Evolutionary conservation across 2,797 vertebrate genomes (phyloP).

Genomic region (Streptopelia turtur): DNA sequence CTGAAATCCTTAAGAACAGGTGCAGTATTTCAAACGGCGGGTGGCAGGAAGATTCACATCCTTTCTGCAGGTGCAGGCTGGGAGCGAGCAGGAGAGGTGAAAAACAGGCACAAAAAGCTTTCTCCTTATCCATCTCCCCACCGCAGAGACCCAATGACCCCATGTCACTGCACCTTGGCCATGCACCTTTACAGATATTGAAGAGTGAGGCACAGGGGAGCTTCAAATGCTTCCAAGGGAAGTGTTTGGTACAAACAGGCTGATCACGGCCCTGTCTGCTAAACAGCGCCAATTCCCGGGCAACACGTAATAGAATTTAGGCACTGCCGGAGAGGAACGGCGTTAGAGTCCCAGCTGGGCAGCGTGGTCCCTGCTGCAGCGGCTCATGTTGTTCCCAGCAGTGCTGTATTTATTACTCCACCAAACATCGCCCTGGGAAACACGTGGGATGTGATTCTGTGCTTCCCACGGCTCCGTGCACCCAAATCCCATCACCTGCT

Average conservation of each 20-base stretch:
- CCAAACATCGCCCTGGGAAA: neutral
- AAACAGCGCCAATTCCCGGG: accelerated
- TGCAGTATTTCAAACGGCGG: too few species aligned
- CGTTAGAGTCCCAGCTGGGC: accelerated
- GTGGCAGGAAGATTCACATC: neutral
- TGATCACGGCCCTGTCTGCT: neutral
- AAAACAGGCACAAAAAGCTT: neutral
- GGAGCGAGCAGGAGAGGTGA: neutral
- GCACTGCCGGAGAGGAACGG: too few species aligned
- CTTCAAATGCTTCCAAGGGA: neutral
- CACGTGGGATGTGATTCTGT: accelerated
- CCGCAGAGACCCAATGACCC: neutral
- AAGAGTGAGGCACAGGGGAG: neutral
- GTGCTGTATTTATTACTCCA: accelerated
- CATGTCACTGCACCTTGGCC: neutral
- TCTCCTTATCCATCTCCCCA: neutral
- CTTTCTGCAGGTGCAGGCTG: too few species aligned
- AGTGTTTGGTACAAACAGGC: accelerated
- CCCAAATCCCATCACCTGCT: accelerated
- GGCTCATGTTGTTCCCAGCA: neutral
- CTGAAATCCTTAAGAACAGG: neutral
- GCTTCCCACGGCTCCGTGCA: neutral
- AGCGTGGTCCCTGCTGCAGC: accelerated
- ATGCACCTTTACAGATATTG: neutral
- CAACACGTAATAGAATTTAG: too few species aligned